These are phyloP conservation scores for Cheumatopsyche charites DNA, from an alignment of 1,140 invertebrate species.

Conservation along the genomic window DNA sequence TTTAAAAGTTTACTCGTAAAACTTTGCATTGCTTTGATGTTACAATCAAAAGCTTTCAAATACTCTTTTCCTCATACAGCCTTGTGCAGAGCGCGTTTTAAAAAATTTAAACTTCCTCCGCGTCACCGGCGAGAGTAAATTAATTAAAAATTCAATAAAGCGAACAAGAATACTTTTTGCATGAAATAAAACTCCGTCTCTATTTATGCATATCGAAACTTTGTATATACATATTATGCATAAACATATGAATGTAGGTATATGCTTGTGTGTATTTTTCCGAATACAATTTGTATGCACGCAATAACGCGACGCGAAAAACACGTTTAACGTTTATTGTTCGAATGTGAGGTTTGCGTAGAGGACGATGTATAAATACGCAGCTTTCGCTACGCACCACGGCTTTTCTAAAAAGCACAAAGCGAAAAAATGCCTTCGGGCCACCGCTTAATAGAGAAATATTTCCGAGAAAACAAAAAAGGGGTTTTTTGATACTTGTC, in stretches of 20 bases:
- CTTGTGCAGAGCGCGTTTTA: neutral
- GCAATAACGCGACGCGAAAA: no score
- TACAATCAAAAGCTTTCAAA: conserved; percentile 18
- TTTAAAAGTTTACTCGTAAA: conserved; percentile 17
- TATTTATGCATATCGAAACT: no score
- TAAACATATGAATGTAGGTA: no score
- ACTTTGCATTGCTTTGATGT: conserved; percentile 6
- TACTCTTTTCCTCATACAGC: conserved; percentile 7
- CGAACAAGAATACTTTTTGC: no score
- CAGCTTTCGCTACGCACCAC: conserved; percentile 5
- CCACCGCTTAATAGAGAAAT: conserved; percentile 24
- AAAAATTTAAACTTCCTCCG: neutral
- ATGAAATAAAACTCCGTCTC: no score
- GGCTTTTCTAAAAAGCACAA: conserved; percentile 22
- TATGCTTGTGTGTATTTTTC: no score
- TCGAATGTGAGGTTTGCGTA: neutral
- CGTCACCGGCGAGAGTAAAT: neutral
- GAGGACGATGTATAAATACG: neutral
- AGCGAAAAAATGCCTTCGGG: conserved; percentile 14
- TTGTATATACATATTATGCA: no score
- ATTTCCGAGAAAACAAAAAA: conserved; percentile 26
- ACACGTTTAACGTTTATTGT: no score
- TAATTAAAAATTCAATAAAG: neutral
- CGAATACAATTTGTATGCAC: no score
- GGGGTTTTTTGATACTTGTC: conserved; percentile 15